Evolutionary conservation across 2,888 invertebrate species (phyloP).

Genomic region (Vannuccia rotundouncinata): DNA sequence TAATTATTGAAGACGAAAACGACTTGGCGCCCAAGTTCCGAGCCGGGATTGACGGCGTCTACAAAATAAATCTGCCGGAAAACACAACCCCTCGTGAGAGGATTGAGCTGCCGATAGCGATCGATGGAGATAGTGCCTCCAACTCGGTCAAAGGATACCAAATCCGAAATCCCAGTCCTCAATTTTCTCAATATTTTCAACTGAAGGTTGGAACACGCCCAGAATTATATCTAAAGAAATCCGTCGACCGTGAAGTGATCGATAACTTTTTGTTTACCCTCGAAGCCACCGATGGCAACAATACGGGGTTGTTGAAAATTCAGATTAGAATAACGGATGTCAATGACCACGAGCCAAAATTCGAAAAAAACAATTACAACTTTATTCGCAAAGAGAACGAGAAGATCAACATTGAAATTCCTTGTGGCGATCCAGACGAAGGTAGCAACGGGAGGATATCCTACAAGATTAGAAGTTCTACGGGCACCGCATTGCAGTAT

Average conservation of each 20-base stretch:
- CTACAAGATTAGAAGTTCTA: background rate
- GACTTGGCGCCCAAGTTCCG: background rate
- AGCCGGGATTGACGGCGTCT: background rate
- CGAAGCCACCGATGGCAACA: conserved; percentile 19
- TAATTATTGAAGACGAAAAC: background rate
- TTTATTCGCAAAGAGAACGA: conserved; percentile 33
- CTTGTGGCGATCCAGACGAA: conserved; percentile 6
- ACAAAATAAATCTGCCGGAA: background rate
- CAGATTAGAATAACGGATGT: conserved; percentile 15
- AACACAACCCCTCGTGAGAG: background rate
- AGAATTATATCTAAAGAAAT: conserved; percentile 6
- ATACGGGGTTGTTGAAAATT: conserved; percentile 21
- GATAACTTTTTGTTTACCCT: background rate
- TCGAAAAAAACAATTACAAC: background rate
- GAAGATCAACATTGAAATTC: background rate
- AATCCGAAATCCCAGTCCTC: conserved; percentile 13
- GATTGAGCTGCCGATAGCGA: background rate
- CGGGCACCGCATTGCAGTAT: conserved; percentile 14
- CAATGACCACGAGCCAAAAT: conserved; percentile 31
- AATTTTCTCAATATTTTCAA: conserved; percentile 22
- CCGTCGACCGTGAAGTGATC: conserved; percentile 25
- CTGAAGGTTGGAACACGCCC: background rate
- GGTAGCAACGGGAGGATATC: conserved; percentile 35
- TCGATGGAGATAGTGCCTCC: background rate
- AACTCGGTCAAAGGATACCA: background rate